Conservation (phyloP, 2,888 invertebrate genomes). For the Melinaea marsaeus region DNA sequence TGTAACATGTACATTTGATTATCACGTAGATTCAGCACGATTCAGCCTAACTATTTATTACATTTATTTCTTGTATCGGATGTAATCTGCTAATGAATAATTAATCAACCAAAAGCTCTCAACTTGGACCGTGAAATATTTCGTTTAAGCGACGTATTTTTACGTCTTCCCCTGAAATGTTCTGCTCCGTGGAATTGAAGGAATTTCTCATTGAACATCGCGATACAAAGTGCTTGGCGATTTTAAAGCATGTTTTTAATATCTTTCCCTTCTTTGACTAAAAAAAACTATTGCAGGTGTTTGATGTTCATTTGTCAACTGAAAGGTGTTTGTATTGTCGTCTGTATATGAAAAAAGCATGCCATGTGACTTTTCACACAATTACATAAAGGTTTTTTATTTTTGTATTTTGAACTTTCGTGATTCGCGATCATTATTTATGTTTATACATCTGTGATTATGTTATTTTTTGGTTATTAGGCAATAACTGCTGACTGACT, state of each 20-base stretch:
- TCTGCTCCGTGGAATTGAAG: constrained; percentile 44
- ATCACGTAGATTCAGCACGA: neutral
- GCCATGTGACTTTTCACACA: neutral
- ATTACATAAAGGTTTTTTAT: neutral
- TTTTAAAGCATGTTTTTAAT: constrained; percentile 29
- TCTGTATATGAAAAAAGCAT: neutral
- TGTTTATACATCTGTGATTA: no score
- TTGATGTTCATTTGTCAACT: constrained; percentile 5
- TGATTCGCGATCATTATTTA: no score
- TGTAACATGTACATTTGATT: no score
- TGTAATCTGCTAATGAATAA: constrained; percentile 11
- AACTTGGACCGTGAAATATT: constrained; percentile 32
- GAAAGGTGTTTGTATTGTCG: neutral
- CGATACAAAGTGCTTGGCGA: constrained; percentile 36
- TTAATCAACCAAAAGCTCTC: constrained; percentile 24
- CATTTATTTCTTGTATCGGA: neutral
- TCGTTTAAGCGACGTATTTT: constrained; percentile 46
- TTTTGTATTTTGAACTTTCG: no score
- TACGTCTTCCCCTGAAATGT: constrained; percentile 46
- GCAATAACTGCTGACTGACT: no score
- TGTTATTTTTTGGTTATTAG: no score
- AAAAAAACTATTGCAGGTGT: constrained; percentile 2
- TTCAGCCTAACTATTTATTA: neutral
- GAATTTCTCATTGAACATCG: constrained; percentile 56
- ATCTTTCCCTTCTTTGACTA: constrained; percentile 5